Evolutionary conservation across 2,888 invertebrate species (phyloP).

Genomic region (Calliopum simillimum): DNA sequence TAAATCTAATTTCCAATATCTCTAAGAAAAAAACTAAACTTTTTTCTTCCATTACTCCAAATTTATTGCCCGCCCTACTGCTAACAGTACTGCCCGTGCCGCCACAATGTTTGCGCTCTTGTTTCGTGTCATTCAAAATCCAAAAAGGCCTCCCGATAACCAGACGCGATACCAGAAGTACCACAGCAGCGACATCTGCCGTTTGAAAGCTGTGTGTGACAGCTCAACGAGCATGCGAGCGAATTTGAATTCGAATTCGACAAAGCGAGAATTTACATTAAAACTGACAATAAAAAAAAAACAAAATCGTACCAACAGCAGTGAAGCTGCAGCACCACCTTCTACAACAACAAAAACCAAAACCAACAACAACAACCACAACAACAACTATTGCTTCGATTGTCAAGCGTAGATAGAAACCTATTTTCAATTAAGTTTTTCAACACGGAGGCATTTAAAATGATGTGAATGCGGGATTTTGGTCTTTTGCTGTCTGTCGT

Average conservation of each 20-base stretch:
- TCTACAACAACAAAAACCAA: conserved; percentile 17
- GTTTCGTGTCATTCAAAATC: conserved; percentile 21
- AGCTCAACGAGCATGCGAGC: conserved; percentile 27
- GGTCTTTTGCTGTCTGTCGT: not conserved
- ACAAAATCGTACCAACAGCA: conserved; percentile 35
- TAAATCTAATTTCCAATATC: too few species aligned
- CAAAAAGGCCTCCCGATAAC: conserved; percentile 14
- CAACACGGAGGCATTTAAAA: conserved; percentile 40
- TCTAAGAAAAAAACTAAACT: too few species aligned
- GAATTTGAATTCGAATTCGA: conserved; percentile 11
- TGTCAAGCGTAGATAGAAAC: conserved; percentile 11
- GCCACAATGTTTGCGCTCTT: not conserved
- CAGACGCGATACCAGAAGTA: not conserved
- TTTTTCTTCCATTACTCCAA: too few species aligned
- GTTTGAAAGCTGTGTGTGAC: not conserved
- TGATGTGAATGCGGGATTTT: conserved; percentile 12
- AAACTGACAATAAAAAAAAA: not conserved
- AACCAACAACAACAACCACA: conserved; percentile 33
- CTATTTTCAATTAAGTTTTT: conserved; percentile 48
- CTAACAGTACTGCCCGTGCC: too few species aligned
- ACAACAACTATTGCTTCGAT: conserved; percentile 11
- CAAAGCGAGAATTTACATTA: conserved; percentile 9
- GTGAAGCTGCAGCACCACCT: conserved; percentile 11
- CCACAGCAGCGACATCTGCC: conserved; percentile 21
- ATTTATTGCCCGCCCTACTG: too few species aligned